A percentile compares a stretch with the other conserved stretches of the same genome.
These are phyloP conservation scores for Octomys mimax DNA, from an alignment of 2,797 vertebrate species.

Conservation along the genomic window DNA sequence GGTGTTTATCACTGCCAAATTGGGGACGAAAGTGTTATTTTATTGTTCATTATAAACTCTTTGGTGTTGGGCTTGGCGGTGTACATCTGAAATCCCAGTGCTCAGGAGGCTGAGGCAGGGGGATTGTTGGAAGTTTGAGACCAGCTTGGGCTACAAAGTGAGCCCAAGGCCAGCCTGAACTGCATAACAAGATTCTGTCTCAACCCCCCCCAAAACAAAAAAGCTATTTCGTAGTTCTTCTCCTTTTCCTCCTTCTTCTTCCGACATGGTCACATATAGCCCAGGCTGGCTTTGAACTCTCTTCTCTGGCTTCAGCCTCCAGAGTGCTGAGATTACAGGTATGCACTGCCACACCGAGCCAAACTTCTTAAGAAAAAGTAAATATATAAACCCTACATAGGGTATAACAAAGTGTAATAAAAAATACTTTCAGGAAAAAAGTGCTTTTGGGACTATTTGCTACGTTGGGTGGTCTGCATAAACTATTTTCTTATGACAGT, in stretches of 20 bases:
- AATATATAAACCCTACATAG: slow-evolving; percentile 25
- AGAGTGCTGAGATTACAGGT: not conserved
- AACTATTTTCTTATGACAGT: not conserved
- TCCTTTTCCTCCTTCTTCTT: too few relatives aligned
- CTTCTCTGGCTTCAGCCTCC: not conserved
- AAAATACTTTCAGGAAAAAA: slow-evolving; percentile 7
- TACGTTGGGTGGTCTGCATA: slow-evolving; percentile 16
- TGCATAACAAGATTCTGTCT: too few relatives aligned
- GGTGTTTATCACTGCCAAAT: not conserved
- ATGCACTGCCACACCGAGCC: not conserved
- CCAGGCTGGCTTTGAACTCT: not conserved
- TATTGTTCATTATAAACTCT: slow-evolving; percentile 6
- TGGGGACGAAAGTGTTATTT: not conserved
- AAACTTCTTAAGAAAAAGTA: slow-evolving; percentile 12
- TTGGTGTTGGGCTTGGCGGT: not conserved
- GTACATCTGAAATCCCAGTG: too few relatives aligned
- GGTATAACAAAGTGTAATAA: not conserved
- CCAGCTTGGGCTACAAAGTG: too few relatives aligned
- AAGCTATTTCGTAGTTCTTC: too few relatives aligned
- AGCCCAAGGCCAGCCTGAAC: too few relatives aligned
- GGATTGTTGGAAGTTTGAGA: too few relatives aligned
- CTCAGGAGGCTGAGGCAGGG: too few relatives aligned
- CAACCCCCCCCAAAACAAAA: too few relatives aligned
- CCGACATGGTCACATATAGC: not conserved
- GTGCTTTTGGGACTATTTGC: not conserved